Percentiles rank a stretch among this genome's conserved stretches.
Conservation (phyloP, 2,797 vertebrate species). For the Alcedo quadribrachys region DNA sequence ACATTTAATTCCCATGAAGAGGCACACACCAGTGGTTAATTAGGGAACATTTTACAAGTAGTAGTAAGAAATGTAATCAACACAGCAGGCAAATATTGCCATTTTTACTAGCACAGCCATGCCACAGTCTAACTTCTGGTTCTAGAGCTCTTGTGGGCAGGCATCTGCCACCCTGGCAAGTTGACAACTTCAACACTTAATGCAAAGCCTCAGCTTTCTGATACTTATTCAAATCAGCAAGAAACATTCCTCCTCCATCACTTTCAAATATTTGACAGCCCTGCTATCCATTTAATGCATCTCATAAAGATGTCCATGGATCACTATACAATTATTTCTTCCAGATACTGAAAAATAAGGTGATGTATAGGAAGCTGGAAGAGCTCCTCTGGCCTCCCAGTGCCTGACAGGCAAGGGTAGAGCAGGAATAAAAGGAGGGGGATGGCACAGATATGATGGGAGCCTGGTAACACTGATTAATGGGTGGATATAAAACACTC, state of each 20-base stretch:
- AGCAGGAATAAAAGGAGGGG: not conserved
- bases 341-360: not conserved
- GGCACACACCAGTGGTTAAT: not conserved
- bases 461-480: not conserved
- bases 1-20: not conserved
- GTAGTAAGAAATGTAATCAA: conserved; percentile 1
- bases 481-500: not conserved
- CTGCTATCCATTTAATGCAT: conserved; percentile 27
- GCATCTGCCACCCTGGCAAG: not conserved
- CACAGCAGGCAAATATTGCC: conserved; percentile 23
- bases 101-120: not conserved
- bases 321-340: not conserved
- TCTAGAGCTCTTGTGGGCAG: not conserved
- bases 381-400: not conserved
- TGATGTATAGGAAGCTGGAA: not conserved
- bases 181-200: not conserved
- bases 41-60: not conserved
- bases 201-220: not conserved
- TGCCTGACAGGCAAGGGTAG: not conserved
- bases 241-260: conserved; percentile 3
- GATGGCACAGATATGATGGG: not conserved
- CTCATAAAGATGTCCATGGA: not conserved
- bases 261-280: conserved; percentile 19
- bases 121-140: not conserved
- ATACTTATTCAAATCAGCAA: conserved; percentile 24